Evolutionary conservation across 2,113 vertebrate species (phyloP), one percentile per base, ranked within the genome.

Genomic region (Sylvietta virens): DNA sequence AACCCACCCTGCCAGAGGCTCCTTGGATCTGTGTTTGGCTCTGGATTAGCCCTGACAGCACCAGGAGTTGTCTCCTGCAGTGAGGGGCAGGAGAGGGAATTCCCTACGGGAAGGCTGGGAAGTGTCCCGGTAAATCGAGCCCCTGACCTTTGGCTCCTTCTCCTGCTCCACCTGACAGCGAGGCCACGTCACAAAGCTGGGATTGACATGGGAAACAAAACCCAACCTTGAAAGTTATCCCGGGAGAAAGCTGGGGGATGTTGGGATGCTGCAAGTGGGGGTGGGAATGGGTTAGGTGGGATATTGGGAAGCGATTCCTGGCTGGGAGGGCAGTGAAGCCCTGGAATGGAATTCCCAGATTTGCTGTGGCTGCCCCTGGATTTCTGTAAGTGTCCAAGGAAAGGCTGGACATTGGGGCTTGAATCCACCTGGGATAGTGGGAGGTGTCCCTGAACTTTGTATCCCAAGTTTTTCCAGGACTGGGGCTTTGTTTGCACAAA

Each of bases 11-110:
- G 11, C 11, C 44, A 20, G 50, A 24, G 67, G 19, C 40, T 77
- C 45, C 95, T 94, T 89, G 94, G 95, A 96, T 97, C 95, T 91
- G 73, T 82, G 37, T 33, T 39, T 78, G 73, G 90, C 88, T 58
- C 70, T 35, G n/a, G 78, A 83, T 94, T 64, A 91, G 82, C 64
- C 81, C 74, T 71, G 74, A 88, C 73, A 86, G 64, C 67, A 72
- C 3, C 1, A 30, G 78, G 64, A 60, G 86, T 82, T 42, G 54
- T 50, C 66, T 57, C 69, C n/a, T 18, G 48, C 64, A 73, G 53
- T 27, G 71, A 93, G 78, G 81, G 83, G 90, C 76, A 57, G 97
- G 74, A 83, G 76, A 81, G 42, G 64, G 39, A 51, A 79, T 78
- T 80, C 50, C 58, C 65, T 21, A 2, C 2, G 24, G 71, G 77